Percentiles rank a stretch among this genome's conserved stretches.
Evolutionary conservation across 1,140 invertebrate species (phyloP).

Genomic region (Xylocopa sonorina): DNA sequence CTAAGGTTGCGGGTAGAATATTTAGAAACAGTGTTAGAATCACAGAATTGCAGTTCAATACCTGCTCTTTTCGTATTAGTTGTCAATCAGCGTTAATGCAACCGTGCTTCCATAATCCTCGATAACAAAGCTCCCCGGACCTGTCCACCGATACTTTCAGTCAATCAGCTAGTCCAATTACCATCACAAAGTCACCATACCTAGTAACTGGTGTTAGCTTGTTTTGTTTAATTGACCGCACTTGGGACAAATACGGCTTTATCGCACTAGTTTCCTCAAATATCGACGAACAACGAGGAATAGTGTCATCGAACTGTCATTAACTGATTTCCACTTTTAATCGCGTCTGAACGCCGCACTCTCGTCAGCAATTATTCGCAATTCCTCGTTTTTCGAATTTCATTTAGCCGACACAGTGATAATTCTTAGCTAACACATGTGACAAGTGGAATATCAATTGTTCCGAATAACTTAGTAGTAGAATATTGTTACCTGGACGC

Average conservation of each 20-base stretch:
- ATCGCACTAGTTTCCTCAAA: conserved; percentile 44
- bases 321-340: too few relatives aligned
- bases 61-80: conserved; percentile 59
- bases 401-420: not conserved
- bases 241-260: conserved; percentile 79
- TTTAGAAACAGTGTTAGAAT: conserved; percentile 66
- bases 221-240: conserved; percentile 79
- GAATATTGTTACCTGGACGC: not conserved
- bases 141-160: conserved; percentile 40
- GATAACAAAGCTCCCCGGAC: conserved; percentile 15
- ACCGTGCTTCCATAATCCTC: conserved; percentile 36
- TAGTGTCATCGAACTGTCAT: not conserved
- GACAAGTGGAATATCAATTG: not conserved
- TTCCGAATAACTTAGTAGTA: not conserved
- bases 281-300: conserved; percentile 40
- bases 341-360: too few relatives aligned
- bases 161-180: conserved; percentile 57
- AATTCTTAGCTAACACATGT: not conserved
- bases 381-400: conserved; percentile 42
- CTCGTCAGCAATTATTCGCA: too few relatives aligned
- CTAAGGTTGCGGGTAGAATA: too few relatives aligned
- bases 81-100: conserved; percentile 52
- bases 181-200: conserved; percentile 70
- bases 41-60: conserved; percentile 55
- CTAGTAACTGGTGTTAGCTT: conserved; percentile 81